phyloP scores from a whole-genome alignment of 2,888 invertebrate genomes.

The Pterostichus niger region DNA sequence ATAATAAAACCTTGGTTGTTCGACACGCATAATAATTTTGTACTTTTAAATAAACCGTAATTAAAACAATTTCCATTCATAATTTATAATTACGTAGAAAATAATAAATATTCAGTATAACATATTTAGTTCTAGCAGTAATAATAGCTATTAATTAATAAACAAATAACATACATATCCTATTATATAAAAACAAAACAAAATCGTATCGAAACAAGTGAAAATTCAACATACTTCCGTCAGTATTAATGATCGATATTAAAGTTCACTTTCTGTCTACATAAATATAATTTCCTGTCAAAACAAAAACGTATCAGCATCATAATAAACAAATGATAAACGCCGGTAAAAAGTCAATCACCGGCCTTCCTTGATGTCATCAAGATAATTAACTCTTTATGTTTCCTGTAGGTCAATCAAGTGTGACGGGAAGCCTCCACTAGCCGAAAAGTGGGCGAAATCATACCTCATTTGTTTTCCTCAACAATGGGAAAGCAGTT shows the following conservation, averaged over 20 bases:
- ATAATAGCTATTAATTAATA: slow-evolving; percentile 8
- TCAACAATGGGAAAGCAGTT: slow-evolving; percentile 53
- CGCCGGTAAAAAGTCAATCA: slow-evolving; percentile 4
- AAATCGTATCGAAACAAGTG: slow-evolving; percentile 24
- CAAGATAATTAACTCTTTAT: slow-evolving; percentile 23
- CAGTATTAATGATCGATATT: slow-evolving; percentile 18
- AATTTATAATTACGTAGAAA: slow-evolving; percentile 43
- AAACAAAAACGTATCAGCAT: slow-evolving; percentile 34
- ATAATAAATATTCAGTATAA: slow-evolving; percentile 42
- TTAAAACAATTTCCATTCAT: slow-evolving; percentile 7
- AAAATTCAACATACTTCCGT: slow-evolving; percentile 33
- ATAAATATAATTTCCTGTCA: slow-evolving; percentile 17
- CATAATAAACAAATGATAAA: slow-evolving; percentile 24
- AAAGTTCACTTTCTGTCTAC: slow-evolving; percentile 34
- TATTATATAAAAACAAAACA: neutral
- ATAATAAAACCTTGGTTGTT: neutral
- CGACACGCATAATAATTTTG: neutral
- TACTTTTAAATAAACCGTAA: slow-evolving; percentile 27
- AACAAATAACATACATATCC: slow-evolving; percentile 13
- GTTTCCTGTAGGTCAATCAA: slow-evolving; percentile 60
- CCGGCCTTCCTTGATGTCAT: slow-evolving; percentile 39
- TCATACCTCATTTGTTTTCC: slow-evolving; percentile 30
- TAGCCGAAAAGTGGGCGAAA: slow-evolving; percentile 28
- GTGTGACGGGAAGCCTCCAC: slow-evolving; percentile 23
- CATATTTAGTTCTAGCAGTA: slow-evolving; percentile 28